These are phyloP conservation scores for Sebastes nivosus DNA, from an alignment of 2,797 vertebrate species.

Conservation along the genomic window DNA sequence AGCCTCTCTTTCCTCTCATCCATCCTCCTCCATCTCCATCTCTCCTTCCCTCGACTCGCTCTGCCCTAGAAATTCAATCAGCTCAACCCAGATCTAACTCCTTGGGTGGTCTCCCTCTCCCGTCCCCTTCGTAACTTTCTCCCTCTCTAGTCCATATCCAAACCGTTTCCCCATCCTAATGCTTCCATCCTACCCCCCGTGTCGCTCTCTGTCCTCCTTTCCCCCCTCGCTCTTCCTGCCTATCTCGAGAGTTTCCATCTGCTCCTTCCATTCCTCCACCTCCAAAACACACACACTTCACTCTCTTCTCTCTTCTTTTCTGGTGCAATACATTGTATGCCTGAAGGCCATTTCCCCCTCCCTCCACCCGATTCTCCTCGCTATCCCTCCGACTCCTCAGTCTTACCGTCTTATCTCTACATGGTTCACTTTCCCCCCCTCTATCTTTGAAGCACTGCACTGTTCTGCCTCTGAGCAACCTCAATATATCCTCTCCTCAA, in stretches of 20 bases:
- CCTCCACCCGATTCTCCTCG: constrained; percentile 3
- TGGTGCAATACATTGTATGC: constrained; percentile 6
- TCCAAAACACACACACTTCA: neutral
- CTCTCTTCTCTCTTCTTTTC: neutral
- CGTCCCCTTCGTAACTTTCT: constrained; percentile 6
- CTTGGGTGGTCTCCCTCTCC: constrained; percentile 49
- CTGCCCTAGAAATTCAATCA: constrained; percentile 66
- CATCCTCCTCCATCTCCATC: constrained; percentile 4
- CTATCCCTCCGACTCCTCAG: constrained; percentile 6
- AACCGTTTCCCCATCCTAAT: neutral
- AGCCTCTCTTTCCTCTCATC: constrained; percentile 37
- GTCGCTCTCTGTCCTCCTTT: constrained; percentile 9
- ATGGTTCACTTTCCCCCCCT: constrained; percentile 4
- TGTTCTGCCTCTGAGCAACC: constrained; percentile 28
- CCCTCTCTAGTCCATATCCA: constrained; percentile 20
- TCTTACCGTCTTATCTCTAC: constrained; percentile 37
- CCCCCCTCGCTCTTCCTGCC: neutral
- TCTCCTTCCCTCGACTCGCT: constrained; percentile 5
- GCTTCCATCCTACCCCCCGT: neutral
- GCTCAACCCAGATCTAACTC: constrained; percentile 47
- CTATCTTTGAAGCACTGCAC: constrained; percentile 25
- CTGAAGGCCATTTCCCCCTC: constrained; percentile 17
- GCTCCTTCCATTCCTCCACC: neutral
- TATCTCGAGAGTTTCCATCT: neutral
- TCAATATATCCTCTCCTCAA: constrained; percentile 15